These are phyloP conservation scores for Geodia barretti DNA, from an alignment of 37 sponge, comb jelly and placozoan species.

Conservation along the genomic window DNA sequence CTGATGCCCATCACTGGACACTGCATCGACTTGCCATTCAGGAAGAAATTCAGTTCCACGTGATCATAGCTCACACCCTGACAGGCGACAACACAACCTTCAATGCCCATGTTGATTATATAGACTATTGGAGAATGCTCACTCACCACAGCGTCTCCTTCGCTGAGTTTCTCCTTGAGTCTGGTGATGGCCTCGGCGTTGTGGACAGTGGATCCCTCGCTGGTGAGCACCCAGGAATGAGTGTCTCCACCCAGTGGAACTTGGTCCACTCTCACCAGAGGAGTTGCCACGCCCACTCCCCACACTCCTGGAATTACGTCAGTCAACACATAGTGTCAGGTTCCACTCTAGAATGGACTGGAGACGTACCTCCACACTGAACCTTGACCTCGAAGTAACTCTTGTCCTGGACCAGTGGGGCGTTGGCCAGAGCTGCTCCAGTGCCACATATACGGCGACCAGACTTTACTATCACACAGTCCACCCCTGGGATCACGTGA, in stretches of 20 bases:
- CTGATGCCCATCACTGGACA: conserved; percentile 86
- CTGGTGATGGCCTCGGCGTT: conserved; percentile 74
- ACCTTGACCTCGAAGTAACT: conserved; percentile 98
- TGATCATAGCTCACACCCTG: conserved; percentile 94
- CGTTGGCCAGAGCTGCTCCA: conserved; percentile 93
- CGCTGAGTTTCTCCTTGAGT: conserved; percentile 62
- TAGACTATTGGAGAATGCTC: background rate
- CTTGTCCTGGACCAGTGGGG: conserved; percentile 94
- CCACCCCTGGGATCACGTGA: too few relatives aligned
- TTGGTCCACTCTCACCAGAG: conserved; percentile 72
- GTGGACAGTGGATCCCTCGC: conserved; percentile 82
- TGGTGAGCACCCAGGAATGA: conserved; percentile 90
- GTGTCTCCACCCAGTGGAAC: conserved; percentile 84
- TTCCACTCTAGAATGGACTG: background rate
- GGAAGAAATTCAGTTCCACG: conserved; percentile 93
- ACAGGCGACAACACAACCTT: background rate
- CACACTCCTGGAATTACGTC: conserved; percentile 74
- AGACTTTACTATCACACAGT: conserved; percentile 94
- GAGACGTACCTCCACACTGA: conserved; percentile 82
- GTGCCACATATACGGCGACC: conserved; percentile 92
- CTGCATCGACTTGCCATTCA: conserved; percentile 93
- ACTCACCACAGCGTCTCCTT: conserved; percentile 95
- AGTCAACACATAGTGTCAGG: background rate
- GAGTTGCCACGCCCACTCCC: conserved; percentile 95
- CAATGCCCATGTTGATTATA: too few relatives aligned